Conservation (phyloP, 2,888 invertebrate genomes). For the Melipona bicolor region DNA sequence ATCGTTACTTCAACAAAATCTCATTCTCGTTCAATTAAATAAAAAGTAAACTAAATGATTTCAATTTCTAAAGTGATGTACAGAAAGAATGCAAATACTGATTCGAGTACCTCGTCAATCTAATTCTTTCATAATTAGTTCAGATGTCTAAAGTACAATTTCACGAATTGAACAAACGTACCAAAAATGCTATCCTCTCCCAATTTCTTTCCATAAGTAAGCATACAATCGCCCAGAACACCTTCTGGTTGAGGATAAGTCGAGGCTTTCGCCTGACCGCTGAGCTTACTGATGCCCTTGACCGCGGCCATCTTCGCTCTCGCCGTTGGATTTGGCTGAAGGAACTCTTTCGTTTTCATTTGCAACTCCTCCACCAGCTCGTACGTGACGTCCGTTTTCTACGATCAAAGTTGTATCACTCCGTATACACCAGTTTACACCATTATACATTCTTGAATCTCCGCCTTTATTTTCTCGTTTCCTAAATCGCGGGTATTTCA, state of each 20-base stretch:
- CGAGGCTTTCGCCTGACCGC: constrained; percentile 98
- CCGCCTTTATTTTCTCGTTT: not conserved
- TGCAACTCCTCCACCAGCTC: constrained; percentile 99
- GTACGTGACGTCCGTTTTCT: constrained; percentile 99
- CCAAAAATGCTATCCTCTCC: constrained; percentile 98
- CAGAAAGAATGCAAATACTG: too few species aligned
- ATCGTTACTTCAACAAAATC: too few species aligned
- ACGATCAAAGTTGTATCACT: constrained; percentile 69
- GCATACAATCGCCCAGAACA: constrained; percentile 98
- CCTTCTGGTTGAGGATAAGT: constrained; percentile 99
- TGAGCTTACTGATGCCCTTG: constrained; percentile 97
- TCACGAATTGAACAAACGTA: constrained; percentile 82
- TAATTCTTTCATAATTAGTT: too few species aligned
- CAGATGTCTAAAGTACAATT: not conserved
- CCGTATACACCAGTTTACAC: too few species aligned
- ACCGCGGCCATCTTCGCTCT: constrained; percentile 97
- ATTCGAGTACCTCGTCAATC: too few species aligned
- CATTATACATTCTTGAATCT: not conserved
- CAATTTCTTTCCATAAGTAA: constrained; percentile 96
- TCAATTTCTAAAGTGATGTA: too few species aligned
- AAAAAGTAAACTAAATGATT: too few species aligned
- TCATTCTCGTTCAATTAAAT: too few species aligned
- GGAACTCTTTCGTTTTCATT: constrained; percentile 98
- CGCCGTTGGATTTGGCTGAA: constrained; percentile 99
- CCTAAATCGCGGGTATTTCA: not conserved